Evolutionary conservation across 2,888 invertebrate species (phyloP).

Genomic region (Gymnoscelis rufifasciata): DNA sequence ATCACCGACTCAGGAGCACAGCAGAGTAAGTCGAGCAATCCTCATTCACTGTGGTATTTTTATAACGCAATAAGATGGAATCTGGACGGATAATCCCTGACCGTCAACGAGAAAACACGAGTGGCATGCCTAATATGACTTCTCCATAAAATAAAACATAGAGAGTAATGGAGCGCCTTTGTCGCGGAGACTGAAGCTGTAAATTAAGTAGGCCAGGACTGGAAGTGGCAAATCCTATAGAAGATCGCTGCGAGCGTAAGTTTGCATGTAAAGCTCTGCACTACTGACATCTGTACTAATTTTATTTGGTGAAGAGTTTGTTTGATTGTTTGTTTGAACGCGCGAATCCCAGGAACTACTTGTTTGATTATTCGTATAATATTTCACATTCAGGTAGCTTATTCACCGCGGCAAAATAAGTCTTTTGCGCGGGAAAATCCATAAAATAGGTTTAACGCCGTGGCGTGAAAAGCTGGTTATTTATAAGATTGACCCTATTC

Average conservation of each 20-base stretch:
- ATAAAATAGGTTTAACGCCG: too few relatives aligned
- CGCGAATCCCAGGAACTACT: too few relatives aligned
- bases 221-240: conserved; percentile 29
- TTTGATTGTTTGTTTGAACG: too few relatives aligned
- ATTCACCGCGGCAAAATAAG: too few relatives aligned
- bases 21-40: conserved; percentile 33
- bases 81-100: conserved; percentile 60
- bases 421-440: too few relatives aligned
- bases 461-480: too few relatives aligned
- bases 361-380: too few relatives aligned
- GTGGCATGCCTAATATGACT: conserved; percentile 52
- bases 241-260: conserved; percentile 34
- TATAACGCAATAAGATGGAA: conserved; percentile 59
- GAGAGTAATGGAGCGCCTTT: conserved; percentile 30
- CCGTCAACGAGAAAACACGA: conserved; percentile 54
- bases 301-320: neutral
- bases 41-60: conserved; percentile 60
- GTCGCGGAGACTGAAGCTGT: conserved; percentile 27
- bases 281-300: too few relatives aligned
- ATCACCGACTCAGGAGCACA: conserved; percentile 44
- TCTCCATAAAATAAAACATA: conserved; percentile 45
- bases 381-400: too few relatives aligned
- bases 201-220: conserved; percentile 35
- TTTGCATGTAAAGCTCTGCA: conserved; percentile 37
- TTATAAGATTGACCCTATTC: too few relatives aligned